These are phyloP conservation scores for Plebejus anna DNA, from an alignment of 2,888 invertebrate genomes.

Conservation along the genomic window DNA sequence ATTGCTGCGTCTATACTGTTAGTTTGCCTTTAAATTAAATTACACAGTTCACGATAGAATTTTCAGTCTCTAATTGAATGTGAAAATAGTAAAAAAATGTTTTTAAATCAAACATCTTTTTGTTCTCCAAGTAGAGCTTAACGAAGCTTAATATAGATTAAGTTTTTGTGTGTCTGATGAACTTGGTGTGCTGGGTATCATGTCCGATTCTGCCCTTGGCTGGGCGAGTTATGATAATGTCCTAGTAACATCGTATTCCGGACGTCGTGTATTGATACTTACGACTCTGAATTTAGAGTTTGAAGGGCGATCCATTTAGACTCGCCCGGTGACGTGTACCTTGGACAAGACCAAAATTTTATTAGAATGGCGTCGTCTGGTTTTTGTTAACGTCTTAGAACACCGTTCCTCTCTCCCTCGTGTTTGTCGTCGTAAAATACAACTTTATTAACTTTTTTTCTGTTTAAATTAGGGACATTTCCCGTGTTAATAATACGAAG, in stretches of 20 bases:
- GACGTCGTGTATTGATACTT: slow-evolving; percentile 71
- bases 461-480: neutral
- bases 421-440: slow-evolving; percentile 42
- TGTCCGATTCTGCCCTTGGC: slow-evolving; percentile 71
- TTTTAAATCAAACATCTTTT: neutral
- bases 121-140: neutral
- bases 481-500: neutral
- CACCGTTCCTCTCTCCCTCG: slow-evolving; percentile 37
- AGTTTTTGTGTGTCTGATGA: slow-evolving; percentile 1
- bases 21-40: slow-evolving; percentile 5
- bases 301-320: slow-evolving; percentile 80
- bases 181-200: neutral
- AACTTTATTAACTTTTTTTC: slow-evolving; percentile 1
- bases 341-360: slow-evolving; percentile 80
- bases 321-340: slow-evolving; percentile 79
- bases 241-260: slow-evolving; percentile 63
- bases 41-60: neutral
- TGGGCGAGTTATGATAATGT: slow-evolving; percentile 73
- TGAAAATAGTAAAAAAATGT: neutral
- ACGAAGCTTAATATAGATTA: neutral
- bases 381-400: slow-evolving; percentile 54
- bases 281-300: slow-evolving; percentile 79
- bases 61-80: neutral
- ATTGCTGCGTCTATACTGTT: slow-evolving; percentile 14
- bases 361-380: slow-evolving; percentile 70